These are phyloP conservation scores for Melanerpes aurifrons DNA, from an alignment of 2,113 vertebrate species.

Conservation along the genomic window DNA sequence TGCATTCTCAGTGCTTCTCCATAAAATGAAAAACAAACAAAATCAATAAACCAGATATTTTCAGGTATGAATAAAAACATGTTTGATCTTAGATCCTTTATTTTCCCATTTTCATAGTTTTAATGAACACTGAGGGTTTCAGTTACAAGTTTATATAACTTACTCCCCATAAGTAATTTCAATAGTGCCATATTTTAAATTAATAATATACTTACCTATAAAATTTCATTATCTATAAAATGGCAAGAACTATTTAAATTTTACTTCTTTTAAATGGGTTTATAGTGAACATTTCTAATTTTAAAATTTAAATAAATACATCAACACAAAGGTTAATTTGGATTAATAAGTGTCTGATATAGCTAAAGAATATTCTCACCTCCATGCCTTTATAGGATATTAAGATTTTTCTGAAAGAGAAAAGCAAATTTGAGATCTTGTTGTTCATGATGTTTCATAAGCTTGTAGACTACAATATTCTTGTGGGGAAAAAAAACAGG, in stretches of 20 bases:
- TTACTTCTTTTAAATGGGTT: constrained; percentile 62
- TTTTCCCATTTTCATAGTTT: constrained; percentile 34
- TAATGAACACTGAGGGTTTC: constrained; percentile 64
- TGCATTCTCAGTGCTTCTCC: neutral
- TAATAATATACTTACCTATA: constrained; percentile 32
- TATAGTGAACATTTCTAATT: constrained; percentile 67
- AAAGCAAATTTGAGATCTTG: neutral
- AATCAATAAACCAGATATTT: neutral
- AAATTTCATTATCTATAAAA: constrained; percentile 54
- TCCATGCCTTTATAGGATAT: neutral
- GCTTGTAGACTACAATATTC: neutral
- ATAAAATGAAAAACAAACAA: neutral
- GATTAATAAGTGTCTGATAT: neutral
- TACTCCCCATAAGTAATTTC: constrained; percentile 35
- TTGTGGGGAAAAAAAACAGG: neutral
- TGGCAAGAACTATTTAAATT: constrained; percentile 53
- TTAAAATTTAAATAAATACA: constrained; percentile 40
- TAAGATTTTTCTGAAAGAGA: neutral
- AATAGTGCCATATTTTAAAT: constrained; percentile 62
- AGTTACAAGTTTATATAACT: constrained; percentile 59
- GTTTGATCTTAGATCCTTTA: constrained; percentile 35
- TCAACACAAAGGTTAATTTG: constrained; percentile 32
- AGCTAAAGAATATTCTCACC: neutral
- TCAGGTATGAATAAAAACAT: constrained; percentile 10
- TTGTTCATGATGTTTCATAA: neutral